Evolutionary conservation across 2,113 vertebrate genomes (phyloP), one percentile per base, ranked within the genome.

Genomic region (Pholis gunnellus): DNA sequence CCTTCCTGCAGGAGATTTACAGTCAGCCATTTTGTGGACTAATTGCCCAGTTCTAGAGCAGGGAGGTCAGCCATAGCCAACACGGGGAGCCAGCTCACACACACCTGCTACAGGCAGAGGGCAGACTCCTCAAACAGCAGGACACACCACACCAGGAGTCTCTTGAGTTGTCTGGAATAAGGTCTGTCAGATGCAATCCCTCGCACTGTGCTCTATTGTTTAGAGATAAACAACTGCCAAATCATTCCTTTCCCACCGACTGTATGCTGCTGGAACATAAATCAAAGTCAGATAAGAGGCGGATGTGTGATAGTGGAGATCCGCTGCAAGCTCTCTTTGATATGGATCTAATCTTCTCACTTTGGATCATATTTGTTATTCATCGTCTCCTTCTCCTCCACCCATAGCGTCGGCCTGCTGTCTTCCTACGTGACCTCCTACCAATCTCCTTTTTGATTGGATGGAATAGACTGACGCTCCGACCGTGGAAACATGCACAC

Each of bases 21-120:
- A 79, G 90, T 86, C 86, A 68, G 87, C 87, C 94, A 94, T 95
- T 94, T 93, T 94, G 85, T 84, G 88, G 83, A 90, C 93, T 94
- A 95, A 95, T 95, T 95, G 93, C 87, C 69, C 80, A 27, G 77
- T 61, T 68, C 64, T 60, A 52, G 90, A 65, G 87, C 81, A 70
- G 78, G 3, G 88, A 91, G 93, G 94, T 95, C 94, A 94, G 88
- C 82, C 84, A 52, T 75, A 72, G 87, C 79, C 78, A 54, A 79
- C 64, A 48, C 29, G 4, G 56, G 50, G 68, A 83, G 81, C 67
- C 29, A 8, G 65, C 63, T 72, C 75, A 68, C 73, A 68, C 73
- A 78, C 78, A 86, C 86, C 87, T 86, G 88, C 86, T 84, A 69
- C 34, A 38, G 69, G 60, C 57, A 61, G 57, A 84, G 87, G 81